These are phyloP conservation scores for Danio choprae DNA, from an alignment of 2,797 vertebrate genomes.

Conservation along the genomic window DNA sequence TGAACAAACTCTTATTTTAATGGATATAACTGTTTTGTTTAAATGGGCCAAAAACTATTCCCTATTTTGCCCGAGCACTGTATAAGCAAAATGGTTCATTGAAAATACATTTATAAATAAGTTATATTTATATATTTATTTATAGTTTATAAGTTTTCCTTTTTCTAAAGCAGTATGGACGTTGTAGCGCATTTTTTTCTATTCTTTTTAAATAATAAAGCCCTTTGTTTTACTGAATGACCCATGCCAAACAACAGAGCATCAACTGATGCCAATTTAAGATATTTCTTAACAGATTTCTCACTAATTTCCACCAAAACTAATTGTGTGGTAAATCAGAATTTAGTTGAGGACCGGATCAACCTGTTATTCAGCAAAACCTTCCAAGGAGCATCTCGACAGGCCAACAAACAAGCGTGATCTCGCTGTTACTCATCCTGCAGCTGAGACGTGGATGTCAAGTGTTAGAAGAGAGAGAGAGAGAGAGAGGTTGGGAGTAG, in stretches of 20 bases:
- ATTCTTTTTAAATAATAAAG: not conserved
- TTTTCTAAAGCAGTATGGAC: too few species aligned
- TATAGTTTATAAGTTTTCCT: too few species aligned
- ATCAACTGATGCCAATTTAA: not conserved
- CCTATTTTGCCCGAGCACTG: too few species aligned
- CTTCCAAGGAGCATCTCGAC: conserved; percentile 21
- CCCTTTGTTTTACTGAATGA: not conserved
- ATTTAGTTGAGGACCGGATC: conserved; percentile 27
- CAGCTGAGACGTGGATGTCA: conserved; percentile 46
- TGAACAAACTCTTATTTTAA: too few species aligned
- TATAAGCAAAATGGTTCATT: too few species aligned
- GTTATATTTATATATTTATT: too few species aligned
- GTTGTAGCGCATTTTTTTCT: too few species aligned
- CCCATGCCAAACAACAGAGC: conserved; percentile 12
- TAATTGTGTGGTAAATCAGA: not conserved
- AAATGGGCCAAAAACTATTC: too few species aligned
- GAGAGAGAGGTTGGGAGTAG: conserved; percentile 22
- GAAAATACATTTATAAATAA: too few species aligned
- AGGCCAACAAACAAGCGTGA: conserved; percentile 33
- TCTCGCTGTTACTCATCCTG: conserved; percentile 17
- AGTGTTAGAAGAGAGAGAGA: conserved; percentile 49
- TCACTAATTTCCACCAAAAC: not conserved
- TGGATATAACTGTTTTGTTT: too few species aligned
- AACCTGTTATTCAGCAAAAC: conserved; percentile 35
- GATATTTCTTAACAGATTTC: not conserved